Percentiles rank a stretch among this genome's conserved stretches.
Evolutionary conservation across 2,888 invertebrate genomes (phyloP).

Genomic region (Mystacides longicornis): DNA sequence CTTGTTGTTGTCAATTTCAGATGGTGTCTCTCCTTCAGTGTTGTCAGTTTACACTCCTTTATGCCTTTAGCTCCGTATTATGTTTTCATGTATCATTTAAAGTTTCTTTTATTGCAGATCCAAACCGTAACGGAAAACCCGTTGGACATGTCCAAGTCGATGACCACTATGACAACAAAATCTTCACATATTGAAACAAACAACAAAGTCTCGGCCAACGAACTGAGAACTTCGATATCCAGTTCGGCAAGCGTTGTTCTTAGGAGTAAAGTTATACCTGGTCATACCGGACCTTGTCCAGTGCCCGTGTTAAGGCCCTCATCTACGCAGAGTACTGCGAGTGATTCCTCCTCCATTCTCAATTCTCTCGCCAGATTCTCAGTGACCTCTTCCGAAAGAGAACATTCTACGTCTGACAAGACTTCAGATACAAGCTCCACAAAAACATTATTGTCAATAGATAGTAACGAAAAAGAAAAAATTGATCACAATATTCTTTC

Average conservation of each 20-base stretch:
- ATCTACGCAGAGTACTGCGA: slow-evolving; percentile 2
- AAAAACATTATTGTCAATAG: neutral
- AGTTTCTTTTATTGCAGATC: too few species aligned
- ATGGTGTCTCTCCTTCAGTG: too few species aligned
- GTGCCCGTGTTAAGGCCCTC: slow-evolving; percentile 11
- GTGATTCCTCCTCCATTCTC: neutral
- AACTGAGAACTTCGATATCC: slow-evolving; percentile 28
- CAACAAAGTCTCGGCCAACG: slow-evolving; percentile 28
- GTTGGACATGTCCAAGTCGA: slow-evolving; percentile 31
- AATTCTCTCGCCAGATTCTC: neutral
- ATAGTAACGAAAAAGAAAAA: slow-evolving; percentile 1
- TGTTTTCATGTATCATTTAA: too few species aligned
- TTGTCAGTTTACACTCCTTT: too few species aligned
- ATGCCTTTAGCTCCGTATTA: too few species aligned
- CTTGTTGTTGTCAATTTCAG: too few species aligned
- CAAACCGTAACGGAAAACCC: slow-evolving; percentile 26
- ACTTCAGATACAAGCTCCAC: neutral
- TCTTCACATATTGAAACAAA: slow-evolving; percentile 29
- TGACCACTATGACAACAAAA: slow-evolving; percentile 26
- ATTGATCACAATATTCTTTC: slow-evolving; percentile 3
- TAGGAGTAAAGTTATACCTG: slow-evolving; percentile 21
- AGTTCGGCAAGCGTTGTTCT: slow-evolving; percentile 27
- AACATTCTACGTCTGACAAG: neutral
- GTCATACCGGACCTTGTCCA: neutral
- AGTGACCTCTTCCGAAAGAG: slow-evolving; percentile 2